These are phyloP conservation scores for Chalcosyrphus nemorum DNA, from an alignment of 2,888 invertebrate species.

Conservation along the genomic window DNA sequence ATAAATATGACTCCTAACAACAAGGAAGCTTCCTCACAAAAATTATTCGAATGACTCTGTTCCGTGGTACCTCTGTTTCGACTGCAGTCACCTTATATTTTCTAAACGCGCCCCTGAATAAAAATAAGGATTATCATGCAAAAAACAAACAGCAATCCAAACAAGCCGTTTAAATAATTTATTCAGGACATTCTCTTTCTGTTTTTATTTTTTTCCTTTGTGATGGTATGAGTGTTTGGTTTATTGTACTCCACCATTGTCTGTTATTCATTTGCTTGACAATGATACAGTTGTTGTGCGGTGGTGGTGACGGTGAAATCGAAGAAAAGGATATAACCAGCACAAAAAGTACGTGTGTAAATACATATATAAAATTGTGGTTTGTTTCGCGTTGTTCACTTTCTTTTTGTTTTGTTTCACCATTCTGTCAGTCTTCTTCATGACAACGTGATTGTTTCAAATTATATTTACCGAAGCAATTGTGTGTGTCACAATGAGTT, in stretches of 20 bases:
- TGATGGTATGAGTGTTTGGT: background rate
- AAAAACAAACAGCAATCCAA: conserved; percentile 21
- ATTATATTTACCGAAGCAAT: conserved; percentile 59
- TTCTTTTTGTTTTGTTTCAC: background rate
- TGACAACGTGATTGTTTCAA: conserved; percentile 53
- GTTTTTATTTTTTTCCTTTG: background rate
- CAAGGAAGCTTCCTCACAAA: too few species aligned
- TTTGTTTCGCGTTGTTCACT: conserved; percentile 15
- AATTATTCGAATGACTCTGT: background rate
- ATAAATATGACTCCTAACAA: too few species aligned
- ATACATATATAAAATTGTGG: too few species aligned
- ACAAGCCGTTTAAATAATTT: conserved; percentile 20
- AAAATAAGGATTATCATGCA: background rate
- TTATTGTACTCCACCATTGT: background rate
- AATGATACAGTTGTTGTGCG: background rate
- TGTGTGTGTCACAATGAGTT: conserved; percentile 51
- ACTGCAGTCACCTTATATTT: background rate
- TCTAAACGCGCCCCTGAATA: background rate
- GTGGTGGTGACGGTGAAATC: background rate
- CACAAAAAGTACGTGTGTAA: background rate
- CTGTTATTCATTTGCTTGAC: background rate
- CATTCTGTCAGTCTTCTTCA: background rate
- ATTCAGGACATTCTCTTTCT: background rate
- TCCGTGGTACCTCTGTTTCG: background rate
- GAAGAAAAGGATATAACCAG: background rate